Conservation (phyloP, 2,888 invertebrate species). For the Hypercompe scribonia region DNA sequence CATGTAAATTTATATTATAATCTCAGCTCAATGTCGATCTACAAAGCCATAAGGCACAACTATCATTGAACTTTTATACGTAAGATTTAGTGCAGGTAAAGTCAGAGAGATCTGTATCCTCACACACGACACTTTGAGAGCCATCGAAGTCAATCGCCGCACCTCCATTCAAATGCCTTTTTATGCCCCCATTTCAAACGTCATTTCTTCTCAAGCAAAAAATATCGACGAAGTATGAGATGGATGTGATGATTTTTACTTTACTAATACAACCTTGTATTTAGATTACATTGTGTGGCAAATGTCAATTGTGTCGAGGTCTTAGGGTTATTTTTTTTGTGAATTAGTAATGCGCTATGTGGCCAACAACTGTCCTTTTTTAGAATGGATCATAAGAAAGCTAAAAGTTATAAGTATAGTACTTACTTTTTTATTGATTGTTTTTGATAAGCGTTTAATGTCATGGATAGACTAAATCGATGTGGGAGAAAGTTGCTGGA, state of each 20-base stretch:
- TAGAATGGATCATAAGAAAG: too few relatives aligned
- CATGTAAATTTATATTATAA: background rate
- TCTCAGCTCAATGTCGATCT: background rate
- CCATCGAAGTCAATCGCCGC: conserved; percentile 56
- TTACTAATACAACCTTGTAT: conserved; percentile 9
- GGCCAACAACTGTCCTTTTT: too few relatives aligned
- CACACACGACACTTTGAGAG: conserved; percentile 50
- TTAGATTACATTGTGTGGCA: conserved; percentile 11
- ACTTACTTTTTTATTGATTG: too few relatives aligned
- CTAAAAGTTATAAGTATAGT: too few relatives aligned
- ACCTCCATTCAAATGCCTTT: conserved; percentile 46
- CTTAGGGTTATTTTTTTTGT: background rate
- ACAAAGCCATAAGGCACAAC: background rate
- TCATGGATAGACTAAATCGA: background rate
- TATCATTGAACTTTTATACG: conserved; percentile 1
- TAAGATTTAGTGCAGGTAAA: conserved; percentile 43
- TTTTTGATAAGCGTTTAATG: background rate
- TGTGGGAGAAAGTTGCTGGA: background rate
- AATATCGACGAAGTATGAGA: conserved; percentile 36
- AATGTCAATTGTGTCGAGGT: background rate
- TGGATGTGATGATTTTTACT: conserved; percentile 28
- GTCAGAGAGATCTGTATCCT: conserved; percentile 52
- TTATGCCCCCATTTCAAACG: conserved; percentile 45
- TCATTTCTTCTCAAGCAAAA: conserved; percentile 58
- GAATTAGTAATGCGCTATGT: too few relatives aligned